phyloP scores from a whole-genome alignment of 2,113 vertebrate genomes.

The Tetrao urogallus region DNA sequence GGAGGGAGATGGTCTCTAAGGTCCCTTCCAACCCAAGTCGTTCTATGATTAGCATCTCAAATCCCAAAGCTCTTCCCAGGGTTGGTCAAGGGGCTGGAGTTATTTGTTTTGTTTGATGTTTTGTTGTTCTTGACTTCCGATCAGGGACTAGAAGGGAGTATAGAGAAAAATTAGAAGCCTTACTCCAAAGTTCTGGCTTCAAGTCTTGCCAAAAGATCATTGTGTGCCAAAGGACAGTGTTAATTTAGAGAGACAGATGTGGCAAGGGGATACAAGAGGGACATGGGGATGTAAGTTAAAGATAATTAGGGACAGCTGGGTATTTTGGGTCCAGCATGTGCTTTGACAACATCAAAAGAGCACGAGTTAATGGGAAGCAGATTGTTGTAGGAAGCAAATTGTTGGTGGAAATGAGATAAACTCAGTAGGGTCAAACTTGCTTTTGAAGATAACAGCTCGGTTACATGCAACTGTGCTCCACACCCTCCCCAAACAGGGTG shows the following conservation, averaged over 20 bases:
- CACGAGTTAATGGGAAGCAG: not conserved
- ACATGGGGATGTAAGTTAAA: not conserved
- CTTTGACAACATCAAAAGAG: constrained; percentile 3
- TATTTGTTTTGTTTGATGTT: not conserved
- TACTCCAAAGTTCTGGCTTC: not conserved
- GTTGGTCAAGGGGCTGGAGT: not conserved
- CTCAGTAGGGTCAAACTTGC: not conserved
- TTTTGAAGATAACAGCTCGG: constrained; percentile 26
- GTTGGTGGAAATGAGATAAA: constrained; percentile 11
- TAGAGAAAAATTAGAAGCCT: not conserved
- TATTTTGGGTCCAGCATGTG: not conserved
- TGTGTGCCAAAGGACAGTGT: not conserved
- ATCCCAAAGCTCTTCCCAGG: not conserved
- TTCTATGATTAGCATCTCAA: not conserved
- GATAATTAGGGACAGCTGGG: not conserved
- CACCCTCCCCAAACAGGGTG: not conserved
- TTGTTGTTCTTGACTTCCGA: not conserved
- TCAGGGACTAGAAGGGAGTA: not conserved
- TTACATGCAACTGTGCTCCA: not conserved
- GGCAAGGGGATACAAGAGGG: not conserved
- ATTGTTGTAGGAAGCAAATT: not conserved
- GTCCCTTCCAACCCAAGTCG: no score
- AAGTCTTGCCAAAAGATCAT: accelerated
- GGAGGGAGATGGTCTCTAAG: no score
- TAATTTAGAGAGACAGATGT: accelerated